These are phyloP conservation scores for Botia almorhae DNA, from an alignment of 2,797 vertebrate species.

Conservation along the genomic window DNA sequence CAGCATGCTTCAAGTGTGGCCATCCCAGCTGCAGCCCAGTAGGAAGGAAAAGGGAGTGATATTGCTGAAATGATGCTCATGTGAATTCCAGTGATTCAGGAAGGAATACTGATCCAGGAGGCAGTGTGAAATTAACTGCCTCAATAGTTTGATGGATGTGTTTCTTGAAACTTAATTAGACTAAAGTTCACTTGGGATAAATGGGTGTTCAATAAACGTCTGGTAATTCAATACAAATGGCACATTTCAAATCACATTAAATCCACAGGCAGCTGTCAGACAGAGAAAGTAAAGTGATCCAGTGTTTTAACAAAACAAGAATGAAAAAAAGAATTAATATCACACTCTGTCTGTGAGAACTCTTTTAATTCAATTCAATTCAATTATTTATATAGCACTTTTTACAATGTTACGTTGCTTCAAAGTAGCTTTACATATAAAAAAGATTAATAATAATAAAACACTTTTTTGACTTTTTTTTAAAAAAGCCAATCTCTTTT, in stretches of 20 bases:
- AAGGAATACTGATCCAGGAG: conserved; percentile 67
- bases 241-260: conserved; percentile 71
- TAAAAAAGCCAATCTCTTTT: background rate
- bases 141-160: conserved; percentile 80
- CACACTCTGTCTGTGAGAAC: background rate
- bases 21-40: conserved; percentile 56
- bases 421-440: no score
- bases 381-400: no score
- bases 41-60: conserved; percentile 52
- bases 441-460: no score
- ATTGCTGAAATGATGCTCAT: conserved; percentile 48
- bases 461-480: no score
- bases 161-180: conserved; percentile 84
- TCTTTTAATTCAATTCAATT: no score
- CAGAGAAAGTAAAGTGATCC: conserved; percentile 43
- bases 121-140: conserved; percentile 75
- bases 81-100: conserved; percentile 64
- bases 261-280: conserved; percentile 53
- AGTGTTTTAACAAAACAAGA: background rate
- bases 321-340: conserved; percentile 11
- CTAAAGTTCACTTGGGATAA: conserved; percentile 79
- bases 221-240: conserved; percentile 73
- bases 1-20: conserved; percentile 47
- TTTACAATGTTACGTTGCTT: no score
- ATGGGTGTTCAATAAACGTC: conserved; percentile 80